Base-by-base conservation (phyloP, 2,797 vertebrate species). In the Florisuga fusca region DNA sequence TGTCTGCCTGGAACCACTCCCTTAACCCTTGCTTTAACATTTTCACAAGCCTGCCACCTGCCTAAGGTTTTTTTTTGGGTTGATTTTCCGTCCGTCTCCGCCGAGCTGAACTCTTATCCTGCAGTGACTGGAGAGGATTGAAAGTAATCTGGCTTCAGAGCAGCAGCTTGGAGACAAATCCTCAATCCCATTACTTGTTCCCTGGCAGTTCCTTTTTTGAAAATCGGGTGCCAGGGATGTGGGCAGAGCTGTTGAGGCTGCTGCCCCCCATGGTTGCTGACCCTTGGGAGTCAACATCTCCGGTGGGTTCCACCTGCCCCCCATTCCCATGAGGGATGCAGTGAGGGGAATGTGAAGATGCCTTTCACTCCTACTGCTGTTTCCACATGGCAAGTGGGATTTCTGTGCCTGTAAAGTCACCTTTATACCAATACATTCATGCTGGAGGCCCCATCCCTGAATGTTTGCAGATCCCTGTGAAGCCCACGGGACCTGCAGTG, bases 371-470 rank as follows among this genome's bases (percentile, higher is more conserved):
- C 80, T 46, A 1, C 57, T 7, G 75, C 72, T 15, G 0, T 48
- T 85, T 54, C 89, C 79, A 2, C 15, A 1, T 43, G 84, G 68
- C 14, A 67, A 83, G 33, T 5, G 76, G 64, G n/a, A 43, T 75
- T 89, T 26, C 69, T 72, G 23, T 5, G 33, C 69, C 9, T 10
- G 31, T 29, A 7, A 20, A 74, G 68, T 67, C 87, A 57, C 84
- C 78, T 53, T 33, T 19, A 2, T 26, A 10, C 34, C 67, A 15
- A 0, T 0, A 0, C 0, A 5, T 12, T 71, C 23, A 0, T 2
- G 7, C 2, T 21, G 51, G 79, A 53, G 62, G 45, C 41, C 25
- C 54, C 0, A 0, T 6, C n/a, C 1, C 33, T 6, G 10, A 21
- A 57, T 9, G 0, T 4, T 68, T 7, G 17, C 68, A 45, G 55